Base-by-base conservation (phyloP, 2,888 invertebrate species). In the Acanthopleura granulata region DNA sequence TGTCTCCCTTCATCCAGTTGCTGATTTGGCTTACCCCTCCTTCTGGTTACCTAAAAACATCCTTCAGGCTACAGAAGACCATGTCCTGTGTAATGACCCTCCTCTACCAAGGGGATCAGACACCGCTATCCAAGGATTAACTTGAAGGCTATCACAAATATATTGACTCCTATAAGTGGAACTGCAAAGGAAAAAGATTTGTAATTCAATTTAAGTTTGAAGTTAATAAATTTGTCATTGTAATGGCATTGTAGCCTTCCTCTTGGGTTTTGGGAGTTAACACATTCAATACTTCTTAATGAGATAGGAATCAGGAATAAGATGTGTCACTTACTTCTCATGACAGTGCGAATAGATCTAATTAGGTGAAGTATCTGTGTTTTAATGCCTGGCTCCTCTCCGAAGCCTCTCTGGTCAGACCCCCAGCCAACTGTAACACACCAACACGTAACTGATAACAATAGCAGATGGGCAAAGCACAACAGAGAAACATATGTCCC, bases 321-420 rank as follows among this genome's bases (percentile, higher is more conserved):
- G 40, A 40, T 25, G 16, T 50, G 22, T 25, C 18, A 93, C 94
- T 94, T 93, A 99, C 99, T 96, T 93, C 97, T 94, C 87, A 97
- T 96, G n/a, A 99, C 98, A 76, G 98, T 99, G 86, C 98, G 93
- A 81, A 99, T 97, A 0, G 99, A 98, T 87, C 96, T 93, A 50
- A 99, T 93, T 76, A 99, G 93, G 91, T 97, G 96, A 80, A 98
- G 92, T 73, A 97, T 92, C 91, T 98, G 98, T 74, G 94, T 94
- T 91, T 97, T 98, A 6, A 95, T 93, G 93, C 87, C 94, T 0
- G 96, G 90, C 57, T 89, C 94, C 88, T 97, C 96, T 62, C 95
- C 97, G 91, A 96, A 98, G 15, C 96, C 96, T 91, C 95, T 95
- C 86, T 94, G 94, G 80, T 90, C 89, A 40, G 94, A 93, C 73